Evolutionary conservation across 2,113 vertebrate genomes (phyloP), one percentile per base, ranked within the genome.

Genomic region (Mormoops blainvillei): DNA sequence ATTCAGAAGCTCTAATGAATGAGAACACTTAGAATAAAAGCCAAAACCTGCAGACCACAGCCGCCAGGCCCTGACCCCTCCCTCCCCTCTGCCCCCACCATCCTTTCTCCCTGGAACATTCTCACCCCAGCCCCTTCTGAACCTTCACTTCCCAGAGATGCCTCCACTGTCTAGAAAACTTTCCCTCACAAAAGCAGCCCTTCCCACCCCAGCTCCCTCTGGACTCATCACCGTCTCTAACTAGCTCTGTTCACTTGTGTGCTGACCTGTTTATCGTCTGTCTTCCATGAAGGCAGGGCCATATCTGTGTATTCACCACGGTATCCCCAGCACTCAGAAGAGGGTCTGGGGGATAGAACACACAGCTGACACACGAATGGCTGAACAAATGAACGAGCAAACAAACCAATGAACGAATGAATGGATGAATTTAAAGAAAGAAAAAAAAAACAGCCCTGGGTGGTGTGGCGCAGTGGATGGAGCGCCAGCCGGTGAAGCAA

Each of bases 151-250:
- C 74, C 68, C n/a, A 76, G 73, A 45, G 86, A 50, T 0, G 2
- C 78, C 13, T 33, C 15, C 8, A 19, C 38, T 38, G 3, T 26
- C 33, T 36, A 76, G 45, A 67, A 83, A n/a, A 36, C 31, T 33
- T 22, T 19, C 26, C 36, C 43, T 38, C 20, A 10, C 26, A 11
- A 36, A 77, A n/a, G 36, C 38, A 48, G 41, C 22, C 28, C 22
- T 0, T 16, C 33, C 43, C 15, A 10, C 8, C 5, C 43, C 71
- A 7, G 12, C 38, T 38, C 18, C 5, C 52, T 63, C 52, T 4
- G 70, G 10, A 0, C 41, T 15, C 45, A 3, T 4, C 43, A 4
- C 28, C 0, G 4, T 0, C 70, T 18, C 4, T 31, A 8, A 4
- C 33, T 1, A 2, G 13, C 16, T 38, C 20, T 4, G 5, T 3